Conservation (phyloP, 2,888 invertebrate species). For the Pristionchus entomophagus region DNA sequence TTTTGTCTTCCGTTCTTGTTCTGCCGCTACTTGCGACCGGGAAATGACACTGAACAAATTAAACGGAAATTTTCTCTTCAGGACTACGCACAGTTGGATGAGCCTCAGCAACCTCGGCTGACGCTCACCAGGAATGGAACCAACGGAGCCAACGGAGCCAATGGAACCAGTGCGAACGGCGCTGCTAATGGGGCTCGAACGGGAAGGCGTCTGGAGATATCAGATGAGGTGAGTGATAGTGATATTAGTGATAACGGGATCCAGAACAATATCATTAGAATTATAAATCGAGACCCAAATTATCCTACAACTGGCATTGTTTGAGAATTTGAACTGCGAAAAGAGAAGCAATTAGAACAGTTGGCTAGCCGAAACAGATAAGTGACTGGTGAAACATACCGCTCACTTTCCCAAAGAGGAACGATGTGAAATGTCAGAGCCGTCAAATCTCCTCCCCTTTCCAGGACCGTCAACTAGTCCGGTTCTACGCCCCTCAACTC, state of each 20-base stretch:
- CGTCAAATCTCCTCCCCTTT: not conserved
- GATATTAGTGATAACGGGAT: too few relatives aligned
- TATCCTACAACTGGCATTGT: too few relatives aligned
- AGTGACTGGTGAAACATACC: too few relatives aligned
- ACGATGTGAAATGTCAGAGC: too few relatives aligned
- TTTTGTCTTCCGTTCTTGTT: too few relatives aligned
- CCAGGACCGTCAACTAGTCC: conserved; percentile 81
- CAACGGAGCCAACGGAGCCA: not conserved
- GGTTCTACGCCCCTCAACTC: conserved; percentile 90
- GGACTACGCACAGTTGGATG: conserved; percentile 55
- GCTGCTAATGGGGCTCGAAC: not conserved
- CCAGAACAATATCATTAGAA: too few relatives aligned
- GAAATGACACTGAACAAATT: not conserved
- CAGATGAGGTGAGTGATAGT: conserved; percentile 54
- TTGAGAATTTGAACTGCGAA: too few relatives aligned
- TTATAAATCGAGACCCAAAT: too few relatives aligned
- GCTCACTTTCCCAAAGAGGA: too few relatives aligned
- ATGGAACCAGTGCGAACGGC: not conserved
- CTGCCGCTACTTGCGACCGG: too few relatives aligned
- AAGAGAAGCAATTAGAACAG: too few relatives aligned
- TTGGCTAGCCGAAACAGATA: too few relatives aligned
- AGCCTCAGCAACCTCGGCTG: conserved; percentile 79
- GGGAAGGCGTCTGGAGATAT: conserved; percentile 41
- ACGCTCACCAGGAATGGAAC: not conserved
- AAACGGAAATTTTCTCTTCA: conserved; percentile 28